Evolutionary conservation across 1,140 invertebrate species (phyloP).

Genomic region (Pinna nobilis): DNA sequence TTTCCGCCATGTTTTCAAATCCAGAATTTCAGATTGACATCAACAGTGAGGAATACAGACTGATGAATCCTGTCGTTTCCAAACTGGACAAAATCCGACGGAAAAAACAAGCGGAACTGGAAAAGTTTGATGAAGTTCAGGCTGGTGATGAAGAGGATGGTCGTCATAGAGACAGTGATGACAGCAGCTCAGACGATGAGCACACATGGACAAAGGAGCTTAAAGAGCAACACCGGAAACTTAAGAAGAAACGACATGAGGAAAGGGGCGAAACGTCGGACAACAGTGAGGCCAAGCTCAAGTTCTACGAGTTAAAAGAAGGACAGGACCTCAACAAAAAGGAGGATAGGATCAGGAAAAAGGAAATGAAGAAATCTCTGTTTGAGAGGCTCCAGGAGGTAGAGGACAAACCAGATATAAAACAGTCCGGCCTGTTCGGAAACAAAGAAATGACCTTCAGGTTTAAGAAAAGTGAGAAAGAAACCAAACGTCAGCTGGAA

Average conservation of each 20-base stretch:
- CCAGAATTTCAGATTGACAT: constrained; percentile 95
- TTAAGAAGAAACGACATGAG: constrained; percentile 72
- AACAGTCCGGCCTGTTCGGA: constrained; percentile 77
- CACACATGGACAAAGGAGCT: constrained; percentile 86
- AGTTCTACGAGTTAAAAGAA: constrained; percentile 81
- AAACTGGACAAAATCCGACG: constrained; percentile 83
- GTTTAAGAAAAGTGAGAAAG: constrained; percentile 75
- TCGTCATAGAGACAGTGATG: constrained; percentile 70
- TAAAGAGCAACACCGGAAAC: constrained; percentile 82
- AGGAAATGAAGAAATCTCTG: constrained; percentile 76
- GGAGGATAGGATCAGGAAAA: constrained; percentile 73
- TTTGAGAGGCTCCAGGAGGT: constrained; percentile 81
- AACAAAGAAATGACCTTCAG: constrained; percentile 88
- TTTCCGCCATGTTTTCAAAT: constrained; percentile 92
- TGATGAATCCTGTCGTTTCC: constrained; percentile 93
- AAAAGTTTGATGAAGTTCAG: constrained; percentile 77
- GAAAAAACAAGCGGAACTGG: constrained; percentile 76
- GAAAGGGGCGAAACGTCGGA: constrained; percentile 26
- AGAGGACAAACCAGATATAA: constrained; percentile 77
- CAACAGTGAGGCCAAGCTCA: constrained; percentile 72
- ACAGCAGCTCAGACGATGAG: constrained; percentile 83
- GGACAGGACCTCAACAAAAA: constrained; percentile 79
- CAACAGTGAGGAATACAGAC: constrained; percentile 81
- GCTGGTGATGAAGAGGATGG: constrained; percentile 72
- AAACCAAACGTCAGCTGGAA: constrained; percentile 49